Conservation (phyloP, 2,888 invertebrate species). For the Mesorhabditis sp. region DNA sequence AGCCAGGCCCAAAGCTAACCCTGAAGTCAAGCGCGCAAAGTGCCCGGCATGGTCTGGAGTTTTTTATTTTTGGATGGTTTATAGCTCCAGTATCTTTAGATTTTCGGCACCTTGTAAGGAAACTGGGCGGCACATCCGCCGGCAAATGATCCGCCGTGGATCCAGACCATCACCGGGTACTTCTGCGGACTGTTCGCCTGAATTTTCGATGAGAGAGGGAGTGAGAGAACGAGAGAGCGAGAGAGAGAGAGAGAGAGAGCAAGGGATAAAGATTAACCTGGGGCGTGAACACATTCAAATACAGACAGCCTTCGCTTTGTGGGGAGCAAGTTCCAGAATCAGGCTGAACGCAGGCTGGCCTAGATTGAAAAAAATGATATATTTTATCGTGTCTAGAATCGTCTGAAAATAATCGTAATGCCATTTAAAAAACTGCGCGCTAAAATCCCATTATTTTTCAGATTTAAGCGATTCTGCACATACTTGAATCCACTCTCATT, state of each 20-base stretch:
- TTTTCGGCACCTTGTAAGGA: too few species aligned
- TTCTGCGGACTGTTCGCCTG: background rate
- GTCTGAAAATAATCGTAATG: too few species aligned
- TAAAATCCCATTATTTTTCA: too few species aligned
- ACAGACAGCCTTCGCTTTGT: background rate
- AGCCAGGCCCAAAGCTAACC: too few species aligned
- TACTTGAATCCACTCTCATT: background rate
- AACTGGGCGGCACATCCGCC: conserved; percentile 1
- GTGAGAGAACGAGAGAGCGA: too few species aligned
- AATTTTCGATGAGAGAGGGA: background rate
- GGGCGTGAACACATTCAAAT: background rate
- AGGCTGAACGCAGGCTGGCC: conserved; percentile 1
- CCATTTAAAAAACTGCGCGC: too few species aligned
- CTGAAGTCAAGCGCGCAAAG: too few species aligned
- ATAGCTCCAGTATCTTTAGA: too few species aligned
- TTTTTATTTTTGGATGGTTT: too few species aligned
- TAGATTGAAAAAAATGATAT: background rate
- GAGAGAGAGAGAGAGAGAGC: too few species aligned
- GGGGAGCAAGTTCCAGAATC: background rate
- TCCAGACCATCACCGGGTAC: conserved; percentile 5
- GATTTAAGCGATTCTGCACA: background rate
- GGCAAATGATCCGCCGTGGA: conserved; percentile 5
- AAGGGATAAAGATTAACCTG: background rate
- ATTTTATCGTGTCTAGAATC: background rate
- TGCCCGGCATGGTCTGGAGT: too few species aligned